Percentiles rank a stretch among this genome's conserved stretches.
Conservation (phyloP, 2,888 invertebrate species). For the Acrocyrtus sp. region DNA sequence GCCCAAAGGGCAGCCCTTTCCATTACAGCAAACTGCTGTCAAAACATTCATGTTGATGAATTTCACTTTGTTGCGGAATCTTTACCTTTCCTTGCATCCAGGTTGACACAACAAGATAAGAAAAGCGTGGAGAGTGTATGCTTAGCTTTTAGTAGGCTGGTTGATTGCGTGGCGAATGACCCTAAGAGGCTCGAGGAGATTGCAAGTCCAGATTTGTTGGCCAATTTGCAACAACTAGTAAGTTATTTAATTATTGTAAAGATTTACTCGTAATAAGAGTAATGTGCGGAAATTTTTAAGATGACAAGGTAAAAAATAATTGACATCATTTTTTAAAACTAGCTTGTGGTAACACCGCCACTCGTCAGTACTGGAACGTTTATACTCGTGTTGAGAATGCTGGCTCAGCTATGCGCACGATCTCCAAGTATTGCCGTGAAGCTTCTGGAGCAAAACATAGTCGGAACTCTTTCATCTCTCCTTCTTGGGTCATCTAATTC, state of each 20-base stretch:
- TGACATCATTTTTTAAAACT: conserved; percentile 52
- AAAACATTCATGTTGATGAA: conserved; percentile 92
- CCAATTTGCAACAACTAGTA: conserved; percentile 92
- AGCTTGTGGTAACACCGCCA: conserved; percentile 94
- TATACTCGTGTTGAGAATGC: conserved; percentile 94
- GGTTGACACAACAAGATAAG: conserved; percentile 80
- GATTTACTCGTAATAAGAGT: no score
- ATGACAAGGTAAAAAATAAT: no score
- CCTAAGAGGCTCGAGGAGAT: conserved; percentile 92
- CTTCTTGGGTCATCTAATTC: conserved; percentile 86
- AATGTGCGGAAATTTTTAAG: no score
- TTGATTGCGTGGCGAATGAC: conserved; percentile 96
- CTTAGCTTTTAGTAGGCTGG: conserved; percentile 93
- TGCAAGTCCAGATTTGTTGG: conserved; percentile 88
- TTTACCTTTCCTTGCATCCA: conserved; percentile 81
- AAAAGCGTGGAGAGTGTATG: conserved; percentile 98
- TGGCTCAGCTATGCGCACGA: conserved; percentile 95
- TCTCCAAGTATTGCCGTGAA: conserved; percentile 94
- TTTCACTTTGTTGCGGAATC: conserved; percentile 93
- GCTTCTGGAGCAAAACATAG: conserved; percentile 93
- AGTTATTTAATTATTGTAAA: conserved; percentile 65
- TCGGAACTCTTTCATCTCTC: conserved; percentile 92
- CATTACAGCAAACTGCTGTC: conserved; percentile 97
- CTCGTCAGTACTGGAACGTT: conserved; percentile 94
- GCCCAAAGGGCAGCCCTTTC: conserved; percentile 96